These are phyloP conservation scores for Bursaphelenchus mucronatus DNA, from an alignment of 1,140 invertebrate species.

Conservation along the genomic window DNA sequence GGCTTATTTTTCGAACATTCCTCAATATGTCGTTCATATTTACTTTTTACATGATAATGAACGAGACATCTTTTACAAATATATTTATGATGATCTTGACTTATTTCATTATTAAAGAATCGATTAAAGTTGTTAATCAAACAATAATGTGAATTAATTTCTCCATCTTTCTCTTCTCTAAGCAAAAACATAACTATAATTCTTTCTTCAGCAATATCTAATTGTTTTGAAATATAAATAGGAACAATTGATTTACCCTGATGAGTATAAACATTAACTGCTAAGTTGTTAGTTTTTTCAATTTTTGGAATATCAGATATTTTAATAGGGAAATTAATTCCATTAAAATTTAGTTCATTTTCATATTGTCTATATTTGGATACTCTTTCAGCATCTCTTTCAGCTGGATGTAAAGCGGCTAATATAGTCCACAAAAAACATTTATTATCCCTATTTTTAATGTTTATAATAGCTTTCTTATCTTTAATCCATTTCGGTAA, in stretches of 20 bases:
- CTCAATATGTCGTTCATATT: neutral
- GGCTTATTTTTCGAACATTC: neutral
- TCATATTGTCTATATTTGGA: neutral
- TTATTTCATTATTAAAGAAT: neutral
- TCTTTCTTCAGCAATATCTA: conserved; percentile 2
- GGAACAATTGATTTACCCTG: neutral
- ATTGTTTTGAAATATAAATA: neutral
- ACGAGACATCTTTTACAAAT: neutral
- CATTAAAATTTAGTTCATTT: neutral
- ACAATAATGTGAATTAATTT: neutral
- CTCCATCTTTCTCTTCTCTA: too few relatives aligned
- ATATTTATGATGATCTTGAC: neutral
- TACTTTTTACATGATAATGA: neutral
- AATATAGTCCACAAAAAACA: neutral
- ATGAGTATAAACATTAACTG: conserved; percentile 3
- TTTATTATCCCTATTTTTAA: conserved; percentile 2
- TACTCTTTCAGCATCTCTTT: neutral
- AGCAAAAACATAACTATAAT: neutral
- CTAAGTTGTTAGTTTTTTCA: neutral
- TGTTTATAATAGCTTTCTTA: conserved; percentile 35
- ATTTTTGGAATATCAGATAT: too few relatives aligned
- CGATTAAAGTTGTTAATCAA: neutral
- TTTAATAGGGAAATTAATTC: neutral
- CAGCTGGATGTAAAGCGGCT: neutral
- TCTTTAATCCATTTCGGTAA: conserved; percentile 33